Conservation (phyloP, 2,113 vertebrate species). For the Monarcha castaneiventris region DNA sequence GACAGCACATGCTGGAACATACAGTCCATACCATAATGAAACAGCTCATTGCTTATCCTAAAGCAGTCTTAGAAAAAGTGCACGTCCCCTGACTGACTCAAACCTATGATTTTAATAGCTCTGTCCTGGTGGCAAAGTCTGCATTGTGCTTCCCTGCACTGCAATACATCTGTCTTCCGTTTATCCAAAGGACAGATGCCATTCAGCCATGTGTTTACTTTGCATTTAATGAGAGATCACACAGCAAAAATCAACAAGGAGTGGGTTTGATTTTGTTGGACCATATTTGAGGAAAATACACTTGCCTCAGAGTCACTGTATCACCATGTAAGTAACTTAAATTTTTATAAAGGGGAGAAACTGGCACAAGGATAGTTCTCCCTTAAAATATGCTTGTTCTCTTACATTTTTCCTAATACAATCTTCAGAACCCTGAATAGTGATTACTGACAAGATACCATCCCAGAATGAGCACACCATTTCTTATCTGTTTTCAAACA, state of each 20-base stretch:
- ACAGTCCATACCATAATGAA: background rate
- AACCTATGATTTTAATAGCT: background rate
- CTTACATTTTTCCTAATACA: background rate
- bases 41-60: background rate
- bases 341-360: background rate
- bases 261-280: background rate
- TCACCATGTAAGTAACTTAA: background rate
- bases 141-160: background rate
- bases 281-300: background rate
- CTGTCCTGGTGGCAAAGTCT: background rate
- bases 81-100: background rate
- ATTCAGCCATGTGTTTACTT: background rate
- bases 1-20: background rate
- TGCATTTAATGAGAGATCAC: constrained; percentile 3
- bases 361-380: background rate
- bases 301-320: background rate
- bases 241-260: background rate
- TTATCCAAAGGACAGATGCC: constrained; percentile 12
- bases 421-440: background rate
- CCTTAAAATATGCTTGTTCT: background rate
- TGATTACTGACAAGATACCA: background rate
- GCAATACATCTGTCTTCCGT: background rate
- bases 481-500: background rate
- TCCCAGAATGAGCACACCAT: background rate
- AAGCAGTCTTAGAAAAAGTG: background rate